phyloP scores from a whole-genome alignment of 2,113 vertebrate species.

The Neolamprologus modestus region DNA sequence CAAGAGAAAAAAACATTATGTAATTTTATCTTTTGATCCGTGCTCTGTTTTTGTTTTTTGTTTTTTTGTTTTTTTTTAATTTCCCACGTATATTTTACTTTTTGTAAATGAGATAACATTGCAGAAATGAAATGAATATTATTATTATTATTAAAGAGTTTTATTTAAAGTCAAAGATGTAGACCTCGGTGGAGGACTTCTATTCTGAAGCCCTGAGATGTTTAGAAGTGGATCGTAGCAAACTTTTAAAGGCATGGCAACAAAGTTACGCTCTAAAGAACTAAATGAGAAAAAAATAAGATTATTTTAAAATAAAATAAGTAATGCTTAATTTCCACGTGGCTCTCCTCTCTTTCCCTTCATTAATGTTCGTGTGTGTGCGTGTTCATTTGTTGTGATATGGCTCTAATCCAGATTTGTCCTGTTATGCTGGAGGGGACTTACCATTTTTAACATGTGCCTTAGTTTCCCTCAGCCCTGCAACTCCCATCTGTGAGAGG shows the following conservation, averaged over 20 bases:
- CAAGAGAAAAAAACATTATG: conserved; percentile 30
- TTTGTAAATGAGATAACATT: conserved; percentile 87
- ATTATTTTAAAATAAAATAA: conserved; percentile 98
- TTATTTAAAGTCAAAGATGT: conserved; percentile 87
- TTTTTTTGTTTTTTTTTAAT: not conserved
- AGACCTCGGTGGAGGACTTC: conserved; percentile 71
- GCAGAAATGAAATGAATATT: conserved; percentile 76
- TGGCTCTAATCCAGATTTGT: conserved; percentile 54
- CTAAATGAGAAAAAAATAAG: conserved; percentile 74
- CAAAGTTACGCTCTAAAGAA: conserved; percentile 79
- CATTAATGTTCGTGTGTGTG: conserved; percentile 43
- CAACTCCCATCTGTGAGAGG: conserved; percentile 49
- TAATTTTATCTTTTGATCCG: conserved; percentile 49
- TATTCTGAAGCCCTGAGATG: conserved; percentile 78
- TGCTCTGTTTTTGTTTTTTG: conserved; percentile 60
- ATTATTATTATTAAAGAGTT: conserved; percentile 78
- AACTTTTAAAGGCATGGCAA: conserved; percentile 85
- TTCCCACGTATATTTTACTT: conserved; percentile 55
- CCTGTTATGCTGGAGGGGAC: not conserved
- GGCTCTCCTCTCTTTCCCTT: conserved; percentile 69
- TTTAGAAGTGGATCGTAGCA: conserved; percentile 69
- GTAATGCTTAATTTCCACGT: conserved; percentile 48
- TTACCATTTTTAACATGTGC: conserved; percentile 40
- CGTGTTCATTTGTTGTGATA: conserved; percentile 48
- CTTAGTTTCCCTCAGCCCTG: conserved; percentile 18